A percentile compares a stretch with the other conserved stretches of the same genome.
phyloP scores from a whole-genome alignment of 2,888 invertebrate genomes.

The Andrena bucephala region DNA sequence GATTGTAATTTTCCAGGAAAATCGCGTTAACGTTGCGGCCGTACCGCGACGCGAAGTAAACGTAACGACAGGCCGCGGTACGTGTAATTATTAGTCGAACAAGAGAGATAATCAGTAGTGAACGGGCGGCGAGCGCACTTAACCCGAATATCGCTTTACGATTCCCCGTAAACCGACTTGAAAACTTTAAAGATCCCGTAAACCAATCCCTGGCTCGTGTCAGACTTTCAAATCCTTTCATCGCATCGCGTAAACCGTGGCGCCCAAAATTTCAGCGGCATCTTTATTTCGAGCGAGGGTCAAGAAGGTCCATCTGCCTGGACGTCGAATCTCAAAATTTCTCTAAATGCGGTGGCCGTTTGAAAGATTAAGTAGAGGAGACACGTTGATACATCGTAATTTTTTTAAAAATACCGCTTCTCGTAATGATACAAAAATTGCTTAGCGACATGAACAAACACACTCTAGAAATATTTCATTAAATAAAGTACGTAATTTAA shows the following conservation, averaged over 20 bases:
- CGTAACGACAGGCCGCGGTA: constrained; percentile 62
- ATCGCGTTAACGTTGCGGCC: constrained; percentile 70
- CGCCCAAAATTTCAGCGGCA: neutral
- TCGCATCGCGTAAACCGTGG: neutral
- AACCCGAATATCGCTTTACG: constrained; percentile 43
- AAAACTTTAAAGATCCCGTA: constrained; percentile 3
- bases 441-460: no score
- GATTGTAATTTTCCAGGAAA: constrained; percentile 72
- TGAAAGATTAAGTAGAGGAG: no score
- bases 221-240: neutral
- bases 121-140: constrained; percentile 59
- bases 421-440: no score
- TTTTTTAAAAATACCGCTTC: no score
- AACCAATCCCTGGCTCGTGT: neutral
- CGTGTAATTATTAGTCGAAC: constrained; percentile 69
- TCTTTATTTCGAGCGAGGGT: neutral
- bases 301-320: no score
- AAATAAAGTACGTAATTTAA: no score
- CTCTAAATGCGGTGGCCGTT: no score
- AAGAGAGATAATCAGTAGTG: constrained; percentile 65
- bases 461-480: no score
- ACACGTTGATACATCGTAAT: no score
- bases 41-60: constrained; percentile 69
- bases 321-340: no score
- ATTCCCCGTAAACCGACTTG: constrained; percentile 7